phyloP scores from a whole-genome alignment of 2,888 invertebrate species.

The Euzophera pinguis region DNA sequence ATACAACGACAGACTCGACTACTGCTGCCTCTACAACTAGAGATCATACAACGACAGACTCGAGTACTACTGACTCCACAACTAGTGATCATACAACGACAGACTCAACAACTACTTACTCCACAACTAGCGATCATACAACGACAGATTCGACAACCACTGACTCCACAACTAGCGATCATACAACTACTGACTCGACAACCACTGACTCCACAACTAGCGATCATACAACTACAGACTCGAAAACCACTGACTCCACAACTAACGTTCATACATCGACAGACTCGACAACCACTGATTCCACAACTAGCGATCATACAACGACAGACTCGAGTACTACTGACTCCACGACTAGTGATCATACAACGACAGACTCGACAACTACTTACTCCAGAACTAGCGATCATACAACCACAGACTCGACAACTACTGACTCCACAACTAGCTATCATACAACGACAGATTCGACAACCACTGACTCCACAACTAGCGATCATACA shows the following conservation, averaged over 20 bases:
- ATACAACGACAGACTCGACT: not conserved
- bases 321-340: conserved; percentile 7
- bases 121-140: not conserved
- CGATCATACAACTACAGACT: conserved; percentile 1
- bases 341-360: conserved; percentile 13
- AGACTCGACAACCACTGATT: conserved; percentile 6
- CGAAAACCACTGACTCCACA: not conserved
- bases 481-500: too few relatives aligned
- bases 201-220: conserved; percentile 5
- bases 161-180: conserved; percentile 1
- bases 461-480: too few relatives aligned
- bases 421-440: not conserved
- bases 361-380: conserved; percentile 1
- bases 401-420: not conserved
- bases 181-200: conserved; percentile 3
- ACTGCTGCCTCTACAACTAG: not conserved
- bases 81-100: not conserved
- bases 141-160: not conserved
- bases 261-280: conserved; percentile 8
- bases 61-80: not conserved
- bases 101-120: not conserved
- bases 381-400: not conserved
- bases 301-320: conserved; percentile 11
- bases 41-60: not conserved
- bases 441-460: not conserved